A percentile compares a stretch with the other conserved stretches of the same genome.
Conservation (phyloP, 2,797 vertebrate genomes). For the Helarctos malayanus region DNA sequence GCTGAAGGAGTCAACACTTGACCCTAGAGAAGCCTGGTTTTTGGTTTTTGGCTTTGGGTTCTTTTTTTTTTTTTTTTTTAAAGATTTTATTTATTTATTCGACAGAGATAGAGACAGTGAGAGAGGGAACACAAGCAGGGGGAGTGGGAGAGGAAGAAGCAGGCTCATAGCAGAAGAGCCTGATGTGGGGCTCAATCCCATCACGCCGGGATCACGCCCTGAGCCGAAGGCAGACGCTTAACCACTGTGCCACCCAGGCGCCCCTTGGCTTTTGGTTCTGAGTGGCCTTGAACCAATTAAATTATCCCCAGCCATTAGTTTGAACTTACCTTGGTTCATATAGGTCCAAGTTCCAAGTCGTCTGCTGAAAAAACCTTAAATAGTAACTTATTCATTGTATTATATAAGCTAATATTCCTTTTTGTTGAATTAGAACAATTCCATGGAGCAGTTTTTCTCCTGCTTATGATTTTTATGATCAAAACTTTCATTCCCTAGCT, state of each 20-base stretch:
- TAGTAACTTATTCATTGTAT: conserved; percentile 40
- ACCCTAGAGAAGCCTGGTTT: background rate
- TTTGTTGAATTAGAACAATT: conserved; percentile 46
- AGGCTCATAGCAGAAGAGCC: too few relatives aligned
- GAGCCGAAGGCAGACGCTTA: too few relatives aligned
- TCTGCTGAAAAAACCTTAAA: conserved; percentile 6
- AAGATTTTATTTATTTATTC: too few relatives aligned
- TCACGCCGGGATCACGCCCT: too few relatives aligned
- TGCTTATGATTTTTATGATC: conserved; percentile 21
- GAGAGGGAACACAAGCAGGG: too few relatives aligned
- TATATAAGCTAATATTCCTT: conserved; percentile 25
- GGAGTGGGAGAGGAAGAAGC: too few relatives aligned
- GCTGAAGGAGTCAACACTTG: background rate
- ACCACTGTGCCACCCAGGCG: too few relatives aligned
- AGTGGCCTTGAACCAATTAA: background rate
- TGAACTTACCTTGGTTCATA: background rate
- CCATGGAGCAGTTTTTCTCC: background rate
- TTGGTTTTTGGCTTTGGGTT: background rate
- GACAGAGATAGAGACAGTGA: too few relatives aligned
- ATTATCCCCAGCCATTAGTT: background rate
- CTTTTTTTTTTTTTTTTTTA: too few relatives aligned
- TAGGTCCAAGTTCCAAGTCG: background rate
- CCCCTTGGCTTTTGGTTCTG: background rate
- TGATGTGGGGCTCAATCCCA: too few relatives aligned
- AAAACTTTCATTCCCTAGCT: conserved; percentile 23